phyloP scores from a whole-genome alignment of 2,888 invertebrate species.

The Zaprionus obscuricornis region DNA sequence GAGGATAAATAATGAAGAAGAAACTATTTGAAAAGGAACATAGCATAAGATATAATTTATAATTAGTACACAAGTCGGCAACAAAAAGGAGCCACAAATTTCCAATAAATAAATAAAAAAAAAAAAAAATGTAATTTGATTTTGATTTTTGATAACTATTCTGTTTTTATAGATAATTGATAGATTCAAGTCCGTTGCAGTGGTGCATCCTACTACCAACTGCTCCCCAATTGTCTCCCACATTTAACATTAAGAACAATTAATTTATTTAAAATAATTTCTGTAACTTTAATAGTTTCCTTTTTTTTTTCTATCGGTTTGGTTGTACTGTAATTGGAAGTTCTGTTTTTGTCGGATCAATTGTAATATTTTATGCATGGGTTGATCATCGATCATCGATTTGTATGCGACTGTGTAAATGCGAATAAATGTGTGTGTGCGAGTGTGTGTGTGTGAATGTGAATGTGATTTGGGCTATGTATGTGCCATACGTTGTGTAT shows the following conservation, averaged over 20 bases:
- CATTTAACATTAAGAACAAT: slow-evolving; percentile 18
- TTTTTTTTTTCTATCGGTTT: slow-evolving; percentile 52
- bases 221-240: background rate
- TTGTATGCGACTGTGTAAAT: slow-evolving; percentile 1
- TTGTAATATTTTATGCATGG: slow-evolving; percentile 4
- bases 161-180: too few species aligned
- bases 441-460: slow-evolving; percentile 3
- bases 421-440: slow-evolving; percentile 4
- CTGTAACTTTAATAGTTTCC: slow-evolving; percentile 73
- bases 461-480: slow-evolving; percentile 25
- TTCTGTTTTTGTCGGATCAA: slow-evolving; percentile 29
- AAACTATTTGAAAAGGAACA: slow-evolving; percentile 3
- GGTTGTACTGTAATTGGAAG: slow-evolving; percentile 53
- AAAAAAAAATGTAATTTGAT: slow-evolving; percentile 20
- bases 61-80: slow-evolving; percentile 11
- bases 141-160: too few species aligned
- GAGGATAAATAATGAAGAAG: slow-evolving; percentile 73
- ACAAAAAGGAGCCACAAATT: slow-evolving; percentile 6
- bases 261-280: slow-evolving; percentile 58
- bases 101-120: slow-evolving; percentile 38
- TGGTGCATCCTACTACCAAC: too few species aligned
- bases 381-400: too few species aligned
- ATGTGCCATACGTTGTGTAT: background rate
- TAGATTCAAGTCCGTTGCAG: too few species aligned
- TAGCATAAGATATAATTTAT: slow-evolving; percentile 19